Evolutionary conservation across 2,888 invertebrate species (phyloP).

Genomic region (Metopia argyrocephala): DNA sequence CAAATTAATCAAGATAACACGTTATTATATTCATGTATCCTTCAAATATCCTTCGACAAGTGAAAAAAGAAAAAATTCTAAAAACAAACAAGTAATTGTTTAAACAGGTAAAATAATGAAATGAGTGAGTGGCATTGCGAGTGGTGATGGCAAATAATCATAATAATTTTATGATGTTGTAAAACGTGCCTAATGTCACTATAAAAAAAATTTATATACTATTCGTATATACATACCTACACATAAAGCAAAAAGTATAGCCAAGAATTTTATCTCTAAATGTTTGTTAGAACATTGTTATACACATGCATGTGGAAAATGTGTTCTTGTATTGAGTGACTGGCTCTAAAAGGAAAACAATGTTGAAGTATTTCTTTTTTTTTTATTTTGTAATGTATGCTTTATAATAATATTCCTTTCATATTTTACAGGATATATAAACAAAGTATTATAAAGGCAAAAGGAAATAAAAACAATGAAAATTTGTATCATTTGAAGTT

Average conservation of each 20-base stretch:
- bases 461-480: conserved; percentile 1
- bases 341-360: conserved; percentile 61
- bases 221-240: neutral
- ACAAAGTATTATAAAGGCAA: conserved; percentile 31
- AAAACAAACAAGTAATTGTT: neutral
- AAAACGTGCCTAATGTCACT: conserved; percentile 65
- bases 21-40: conserved; percentile 50
- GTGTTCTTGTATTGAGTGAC: conserved; percentile 3
- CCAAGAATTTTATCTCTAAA: conserved; percentile 1
- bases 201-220: no score
- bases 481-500: conserved; percentile 27
- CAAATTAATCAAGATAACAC: conserved; percentile 75
- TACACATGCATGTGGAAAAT: conserved; percentile 39
- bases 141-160: conserved; percentile 51
- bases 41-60: conserved; percentile 51
- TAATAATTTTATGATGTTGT: conserved; percentile 65
- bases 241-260: neutral
- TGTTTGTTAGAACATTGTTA: neutral
- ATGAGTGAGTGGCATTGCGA: conserved; percentile 36
- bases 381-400: conserved; percentile 26
- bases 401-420: neutral
- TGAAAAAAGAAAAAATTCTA: conserved; percentile 19
- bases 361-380: conserved; percentile 56
- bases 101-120: conserved; percentile 7
- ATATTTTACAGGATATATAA: conserved; percentile 49